Conservation (phyloP, 2,797 vertebrate species). For the Phataginus tetradactyla region DNA sequence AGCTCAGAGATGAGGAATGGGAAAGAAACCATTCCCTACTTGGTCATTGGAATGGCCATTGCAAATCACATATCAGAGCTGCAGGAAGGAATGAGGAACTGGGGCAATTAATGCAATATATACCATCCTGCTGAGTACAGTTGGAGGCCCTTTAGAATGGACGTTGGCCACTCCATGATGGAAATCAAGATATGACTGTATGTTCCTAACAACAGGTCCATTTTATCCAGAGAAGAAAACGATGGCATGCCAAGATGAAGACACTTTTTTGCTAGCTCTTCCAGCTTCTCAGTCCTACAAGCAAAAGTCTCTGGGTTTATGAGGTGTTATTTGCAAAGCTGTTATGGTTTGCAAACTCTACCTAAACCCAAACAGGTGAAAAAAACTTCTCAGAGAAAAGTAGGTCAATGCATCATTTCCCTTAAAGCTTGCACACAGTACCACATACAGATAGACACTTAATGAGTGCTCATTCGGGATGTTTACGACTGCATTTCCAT, state of each 20-base stretch:
- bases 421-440: background rate
- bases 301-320: background rate
- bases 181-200: rapidly evolving
- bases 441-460: background rate
- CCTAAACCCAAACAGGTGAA: background rate
- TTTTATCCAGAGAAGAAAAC: background rate
- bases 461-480: background rate
- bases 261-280: background rate
- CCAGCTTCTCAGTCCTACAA: background rate
- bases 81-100: background rate
- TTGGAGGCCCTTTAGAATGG: background rate
- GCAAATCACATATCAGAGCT: background rate
- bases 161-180: rapidly evolving
- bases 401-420: background rate
- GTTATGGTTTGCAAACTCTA: background rate
- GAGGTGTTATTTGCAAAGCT: background rate
- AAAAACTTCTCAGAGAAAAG: background rate
- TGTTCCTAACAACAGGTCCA: too few relatives aligned
- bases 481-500: background rate
- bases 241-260: rapidly evolving
- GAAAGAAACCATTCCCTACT: background rate
- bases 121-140: rapidly evolving
- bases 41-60: rapidly evolving
- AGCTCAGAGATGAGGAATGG: background rate
- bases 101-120: rapidly evolving